Base-by-base conservation (phyloP, 2,797 vertebrate genomes). In the Nothura maculosa region DNA sequence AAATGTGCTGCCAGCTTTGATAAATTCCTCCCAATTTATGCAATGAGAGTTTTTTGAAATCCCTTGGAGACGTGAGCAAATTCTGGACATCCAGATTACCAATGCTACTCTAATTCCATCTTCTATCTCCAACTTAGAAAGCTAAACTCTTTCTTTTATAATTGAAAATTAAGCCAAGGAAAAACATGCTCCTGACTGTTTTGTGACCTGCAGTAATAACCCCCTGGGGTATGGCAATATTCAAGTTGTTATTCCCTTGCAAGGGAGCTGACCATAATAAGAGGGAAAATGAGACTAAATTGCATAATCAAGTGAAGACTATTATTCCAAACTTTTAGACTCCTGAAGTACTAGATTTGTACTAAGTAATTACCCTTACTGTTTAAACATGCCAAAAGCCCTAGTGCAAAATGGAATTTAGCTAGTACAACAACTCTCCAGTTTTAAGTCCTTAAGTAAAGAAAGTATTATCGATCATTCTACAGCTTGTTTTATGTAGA, bases 241-340 rank as follows among this genome's bases (percentile, higher is more conserved):
- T 45, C 21, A 47, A 92, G 11, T 1, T 74, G 22, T 50, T 43
- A 20, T 21, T 66, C 6, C 10, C 5, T 81, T 68, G 1, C 3
- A 38, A 54, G 22, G 17, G 68, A 15, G n/a, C n/a, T n/a, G n/a
- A n/a, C n/a, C n/a, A n/a, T n/a, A n/a, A 10, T 17, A n/a, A 10
- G 2, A 0, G 1, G 4, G 1, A 4, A 25, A 28, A 25, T 12
- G 0, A 25, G 14, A 12, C 15, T 69, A 38, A 38, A 38, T 38
- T 38, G 10, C 12, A 12, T 38, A 38, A 38, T 38, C 38, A 38
- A 38, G 38, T 38, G 38, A 38, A 38, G 12, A 12, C 38, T 38
- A 38, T 38, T 38, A 60, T 57, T 20, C 6, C 0, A 34, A 11
- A 13, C 2, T 43, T 61, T 6, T 40, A 48, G 36, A 34, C 1